phyloP scores from a whole-genome alignment of 2,888 invertebrate species.

The Caenorhabditis wallacei region DNA sequence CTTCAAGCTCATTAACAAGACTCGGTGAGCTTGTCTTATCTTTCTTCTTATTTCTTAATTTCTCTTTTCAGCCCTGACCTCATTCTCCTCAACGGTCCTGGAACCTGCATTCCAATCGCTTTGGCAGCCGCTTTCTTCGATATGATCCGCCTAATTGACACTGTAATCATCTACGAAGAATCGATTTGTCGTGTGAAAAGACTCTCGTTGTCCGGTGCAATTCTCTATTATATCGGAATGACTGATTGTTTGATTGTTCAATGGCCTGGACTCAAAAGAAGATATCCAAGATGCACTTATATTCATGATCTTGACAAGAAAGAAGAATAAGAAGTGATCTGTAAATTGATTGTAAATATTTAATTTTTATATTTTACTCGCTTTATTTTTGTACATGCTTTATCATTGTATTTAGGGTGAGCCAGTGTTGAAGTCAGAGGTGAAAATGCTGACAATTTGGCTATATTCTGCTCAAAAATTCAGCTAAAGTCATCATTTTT shows the following conservation, averaged over 20 bases:
- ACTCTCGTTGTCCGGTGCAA: constrained; percentile 90
- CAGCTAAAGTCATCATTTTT: too few species aligned
- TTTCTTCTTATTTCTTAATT: background rate
- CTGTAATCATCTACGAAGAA: constrained; percentile 91
- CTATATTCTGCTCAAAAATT: too few species aligned
- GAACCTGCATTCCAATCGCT: constrained; percentile 95
- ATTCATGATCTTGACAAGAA: constrained; percentile 56
- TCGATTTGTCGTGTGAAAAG: constrained; percentile 94
- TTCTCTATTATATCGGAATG: constrained; percentile 89
- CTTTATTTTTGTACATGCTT: constrained; percentile 25
- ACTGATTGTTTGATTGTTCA: constrained; percentile 94
- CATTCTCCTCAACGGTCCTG: constrained; percentile 96
- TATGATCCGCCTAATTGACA: constrained; percentile 84
- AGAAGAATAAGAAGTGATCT: constrained; percentile 2
- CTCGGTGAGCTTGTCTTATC: constrained; percentile 68
- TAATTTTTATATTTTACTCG: background rate
- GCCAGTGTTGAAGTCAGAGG: background rate
- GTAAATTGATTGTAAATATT: constrained; percentile 1
- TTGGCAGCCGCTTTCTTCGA: constrained; percentile 88
- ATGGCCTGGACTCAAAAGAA: constrained; percentile 90
- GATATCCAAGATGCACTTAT: constrained; percentile 86
- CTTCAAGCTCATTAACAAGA: constrained; percentile 88
- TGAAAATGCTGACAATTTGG: too few species aligned
- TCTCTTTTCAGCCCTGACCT: constrained; percentile 87
- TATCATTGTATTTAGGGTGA: constrained; percentile 8